Percentiles rank a stretch among this genome's conserved stretches.
These are phyloP conservation scores for Bathynomus jamesi DNA, from an alignment of 1,140 invertebrate genomes.

Conservation along the genomic window DNA sequence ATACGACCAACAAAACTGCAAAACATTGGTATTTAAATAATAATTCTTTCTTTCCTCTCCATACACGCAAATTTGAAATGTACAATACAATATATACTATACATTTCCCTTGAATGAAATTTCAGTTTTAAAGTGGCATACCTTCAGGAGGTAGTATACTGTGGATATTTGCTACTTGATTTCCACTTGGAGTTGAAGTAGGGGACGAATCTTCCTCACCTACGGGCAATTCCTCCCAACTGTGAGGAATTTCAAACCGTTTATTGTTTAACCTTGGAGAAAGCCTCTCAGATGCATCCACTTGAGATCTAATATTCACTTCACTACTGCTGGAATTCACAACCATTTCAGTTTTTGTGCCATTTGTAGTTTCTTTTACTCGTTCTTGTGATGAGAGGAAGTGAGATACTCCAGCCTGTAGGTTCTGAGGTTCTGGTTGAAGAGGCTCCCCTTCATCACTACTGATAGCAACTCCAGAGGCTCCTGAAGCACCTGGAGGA, in stretches of 20 bases:
- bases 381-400: not conserved
- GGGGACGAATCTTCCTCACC: not conserved
- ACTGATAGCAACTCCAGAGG: not conserved
- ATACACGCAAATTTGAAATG: not conserved
- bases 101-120: not conserved
- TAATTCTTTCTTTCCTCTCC: not conserved
- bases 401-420: not conserved
- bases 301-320: not conserved
- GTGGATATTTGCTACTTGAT: slow-evolving; percentile 39
- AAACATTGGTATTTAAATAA: slow-evolving; percentile 40
- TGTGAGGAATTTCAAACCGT: not conserved
- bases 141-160: slow-evolving; percentile 37
- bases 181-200: not conserved
- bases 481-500: not conserved
- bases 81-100: not conserved
- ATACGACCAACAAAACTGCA: slow-evolving; percentile 73
- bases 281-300: not conserved
- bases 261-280: not conserved
- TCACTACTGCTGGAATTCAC: not conserved
- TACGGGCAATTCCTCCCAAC: not conserved
- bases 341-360: not conserved
- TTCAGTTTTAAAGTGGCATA: not conserved
- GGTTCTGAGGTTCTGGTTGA: not conserved
- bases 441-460: not conserved
- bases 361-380: no score